Evolutionary conservation across 1,140 invertebrate genomes (phyloP).

Genomic region (Macrobrachium rosenbergii): DNA sequence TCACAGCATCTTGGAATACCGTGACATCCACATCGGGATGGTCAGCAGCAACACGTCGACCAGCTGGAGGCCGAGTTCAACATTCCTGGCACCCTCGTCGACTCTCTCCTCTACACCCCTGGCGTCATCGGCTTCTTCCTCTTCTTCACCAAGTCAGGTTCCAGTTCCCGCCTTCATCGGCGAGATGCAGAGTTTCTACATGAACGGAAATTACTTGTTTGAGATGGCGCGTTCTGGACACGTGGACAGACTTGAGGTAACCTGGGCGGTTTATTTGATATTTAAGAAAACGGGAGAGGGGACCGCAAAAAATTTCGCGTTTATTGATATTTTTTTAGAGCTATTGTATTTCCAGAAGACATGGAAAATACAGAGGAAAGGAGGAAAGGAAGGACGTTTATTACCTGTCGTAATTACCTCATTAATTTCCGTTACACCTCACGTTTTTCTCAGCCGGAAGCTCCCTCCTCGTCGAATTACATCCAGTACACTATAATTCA

Average conservation of each 20-base stretch:
- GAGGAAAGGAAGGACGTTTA: no score
- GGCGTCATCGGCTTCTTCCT: neutral
- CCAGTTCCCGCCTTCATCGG: constrained; percentile 79
- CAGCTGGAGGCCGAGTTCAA: constrained; percentile 84
- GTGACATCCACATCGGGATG: constrained; percentile 60
- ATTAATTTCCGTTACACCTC: no score
- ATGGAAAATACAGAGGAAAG: no score
- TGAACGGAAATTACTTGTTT: constrained; percentile 86
- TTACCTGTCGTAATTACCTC: no score
- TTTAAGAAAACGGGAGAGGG: neutral
- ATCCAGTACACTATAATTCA: no score
- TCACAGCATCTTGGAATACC: constrained; percentile 62
- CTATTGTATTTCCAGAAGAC: no score
- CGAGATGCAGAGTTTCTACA: constrained; percentile 91
- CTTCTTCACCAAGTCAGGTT: constrained; percentile 8
- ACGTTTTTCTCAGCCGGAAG: no score
- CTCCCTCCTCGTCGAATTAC: no score
- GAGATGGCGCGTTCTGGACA: constrained; percentile 78
- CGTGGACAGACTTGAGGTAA: constrained; percentile 69
- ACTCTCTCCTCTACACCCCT: neutral
- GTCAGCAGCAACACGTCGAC: constrained; percentile 72
- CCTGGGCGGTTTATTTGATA: constrained; percentile 62
- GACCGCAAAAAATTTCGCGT: no score
- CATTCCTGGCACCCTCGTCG: constrained; percentile 65
- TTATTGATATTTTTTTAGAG: no score